A percentile compares a stretch with the other conserved stretches of the same genome.
Evolutionary conservation across 2,797 vertebrate species (phyloP).

Genomic region (Argentina silus): DNA sequence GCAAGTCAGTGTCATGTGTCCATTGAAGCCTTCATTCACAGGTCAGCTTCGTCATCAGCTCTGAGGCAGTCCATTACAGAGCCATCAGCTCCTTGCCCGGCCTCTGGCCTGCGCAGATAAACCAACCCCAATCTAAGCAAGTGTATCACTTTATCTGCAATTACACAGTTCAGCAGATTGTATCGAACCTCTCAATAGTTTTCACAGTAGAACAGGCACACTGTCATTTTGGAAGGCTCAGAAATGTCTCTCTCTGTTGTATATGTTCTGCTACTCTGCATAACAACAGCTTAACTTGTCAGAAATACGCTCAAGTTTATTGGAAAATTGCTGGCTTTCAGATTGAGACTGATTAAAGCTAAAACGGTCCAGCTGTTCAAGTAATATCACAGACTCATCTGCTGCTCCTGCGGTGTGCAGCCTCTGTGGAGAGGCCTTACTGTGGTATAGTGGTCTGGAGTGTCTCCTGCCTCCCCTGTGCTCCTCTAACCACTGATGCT

Average conservation of each 20-base stretch:
- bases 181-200: constrained; percentile 32
- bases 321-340: constrained; percentile 47
- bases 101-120: constrained; percentile 29
- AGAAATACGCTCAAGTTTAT: constrained; percentile 41
- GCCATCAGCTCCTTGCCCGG: constrained; percentile 25
- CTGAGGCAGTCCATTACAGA: constrained; percentile 2
- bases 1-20: background rate
- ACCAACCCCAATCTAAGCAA: constrained; percentile 24
- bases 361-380: constrained; percentile 52
- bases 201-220: background rate
- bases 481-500: no score
- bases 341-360: constrained; percentile 32
- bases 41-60: constrained; percentile 4
- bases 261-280: constrained; percentile 22
- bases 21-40: background rate
- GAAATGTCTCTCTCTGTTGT: constrained; percentile 22
- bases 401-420: no score
- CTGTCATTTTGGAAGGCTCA: constrained; percentile 18
- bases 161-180: constrained; percentile 48
- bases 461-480: background rate
- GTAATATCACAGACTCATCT: constrained; percentile 18
- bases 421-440: constrained; percentile 13
- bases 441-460: constrained; percentile 10
- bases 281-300: constrained; percentile 46
- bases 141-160: constrained; percentile 38